Conservation (phyloP, 2,888 invertebrate genomes). For the Tribolium freemani region DNA sequence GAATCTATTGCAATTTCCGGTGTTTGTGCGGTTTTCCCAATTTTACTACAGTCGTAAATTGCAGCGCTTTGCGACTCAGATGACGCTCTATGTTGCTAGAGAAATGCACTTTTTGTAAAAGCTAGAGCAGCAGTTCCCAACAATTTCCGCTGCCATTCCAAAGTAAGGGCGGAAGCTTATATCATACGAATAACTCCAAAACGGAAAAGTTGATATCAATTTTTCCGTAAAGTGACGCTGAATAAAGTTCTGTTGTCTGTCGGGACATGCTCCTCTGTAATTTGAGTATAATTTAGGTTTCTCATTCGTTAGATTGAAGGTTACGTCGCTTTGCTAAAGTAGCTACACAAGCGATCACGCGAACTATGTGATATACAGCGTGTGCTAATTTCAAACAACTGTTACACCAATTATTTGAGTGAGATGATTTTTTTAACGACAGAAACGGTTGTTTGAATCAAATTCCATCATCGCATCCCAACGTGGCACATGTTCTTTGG, state of each 20-base stretch:
- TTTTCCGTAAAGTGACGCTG: neutral
- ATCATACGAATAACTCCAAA: neutral
- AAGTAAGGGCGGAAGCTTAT: neutral
- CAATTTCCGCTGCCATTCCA: neutral
- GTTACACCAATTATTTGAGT: no score
- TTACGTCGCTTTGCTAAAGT: neutral
- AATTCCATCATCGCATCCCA: no score
- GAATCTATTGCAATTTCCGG: neutral
- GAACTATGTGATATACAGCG: neutral
- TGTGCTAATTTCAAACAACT: neutral
- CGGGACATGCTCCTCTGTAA: neutral
- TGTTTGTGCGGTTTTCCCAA: neutral
- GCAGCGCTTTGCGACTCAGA: constrained; percentile 38
- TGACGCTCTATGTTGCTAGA: constrained; percentile 24
- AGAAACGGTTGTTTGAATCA: no score
- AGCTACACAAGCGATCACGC: constrained; percentile 6
- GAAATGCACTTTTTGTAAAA: constrained; percentile 23
- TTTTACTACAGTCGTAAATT: constrained; percentile 13
- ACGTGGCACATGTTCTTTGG: no score
- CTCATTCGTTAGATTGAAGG: neutral
- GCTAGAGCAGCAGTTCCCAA: neutral
- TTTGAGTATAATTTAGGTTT: constrained; percentile 1
- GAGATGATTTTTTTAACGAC: no score
- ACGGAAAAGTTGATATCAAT: neutral
- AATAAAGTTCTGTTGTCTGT: neutral